These are phyloP conservation scores for Drosophila kepulauana DNA, from an alignment of 1,140 invertebrate species.

Conservation along the genomic window DNA sequence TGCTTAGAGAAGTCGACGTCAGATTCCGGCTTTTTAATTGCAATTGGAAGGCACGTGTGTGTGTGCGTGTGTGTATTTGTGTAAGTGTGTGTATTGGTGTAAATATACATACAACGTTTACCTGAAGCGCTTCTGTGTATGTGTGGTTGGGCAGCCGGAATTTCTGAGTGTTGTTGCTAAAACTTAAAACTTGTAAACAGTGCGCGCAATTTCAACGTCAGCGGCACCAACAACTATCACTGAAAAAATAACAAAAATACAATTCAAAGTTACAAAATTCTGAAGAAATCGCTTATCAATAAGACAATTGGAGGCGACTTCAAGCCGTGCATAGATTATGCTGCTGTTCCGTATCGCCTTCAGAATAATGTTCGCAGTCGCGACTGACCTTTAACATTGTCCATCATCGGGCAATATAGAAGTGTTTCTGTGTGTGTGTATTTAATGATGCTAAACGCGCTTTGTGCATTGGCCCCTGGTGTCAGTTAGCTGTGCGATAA, in stretches of 20 bases:
- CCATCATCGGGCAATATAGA: background rate
- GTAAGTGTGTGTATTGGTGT: background rate
- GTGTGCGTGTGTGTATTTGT: conserved; percentile 22
- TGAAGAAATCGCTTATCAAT: conserved; percentile 54
- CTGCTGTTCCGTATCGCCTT: conserved; percentile 13
- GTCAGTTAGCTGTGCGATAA: conserved; percentile 60
- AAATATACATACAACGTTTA: background rate
- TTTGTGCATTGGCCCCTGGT: conserved; percentile 65
- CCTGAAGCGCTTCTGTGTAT: conserved; percentile 4
- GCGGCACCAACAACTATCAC: conserved; percentile 7
- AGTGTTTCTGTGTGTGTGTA: conserved; percentile 7
- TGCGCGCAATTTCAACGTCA: conserved; percentile 42
- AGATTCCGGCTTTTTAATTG: conserved; percentile 79
- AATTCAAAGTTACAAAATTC: conserved; percentile 5
- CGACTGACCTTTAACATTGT: conserved; percentile 56
- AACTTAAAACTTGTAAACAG: conserved; percentile 55
- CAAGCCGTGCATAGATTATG: conserved; percentile 20
- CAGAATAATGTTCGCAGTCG: conserved; percentile 23
- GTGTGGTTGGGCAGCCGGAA: conserved; percentile 34
- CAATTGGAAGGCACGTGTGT: conserved; percentile 76
- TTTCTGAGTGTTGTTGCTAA: conserved; percentile 55
- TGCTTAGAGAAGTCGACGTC: conserved; percentile 54
- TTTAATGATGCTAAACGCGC: conserved; percentile 53
- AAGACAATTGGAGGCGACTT: conserved; percentile 3
- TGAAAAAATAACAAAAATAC: background rate